Evolutionary conservation across 2,113 vertebrate genomes (phyloP), one percentile per base, ranked within the genome.

Genomic region (Otis tarda): DNA sequence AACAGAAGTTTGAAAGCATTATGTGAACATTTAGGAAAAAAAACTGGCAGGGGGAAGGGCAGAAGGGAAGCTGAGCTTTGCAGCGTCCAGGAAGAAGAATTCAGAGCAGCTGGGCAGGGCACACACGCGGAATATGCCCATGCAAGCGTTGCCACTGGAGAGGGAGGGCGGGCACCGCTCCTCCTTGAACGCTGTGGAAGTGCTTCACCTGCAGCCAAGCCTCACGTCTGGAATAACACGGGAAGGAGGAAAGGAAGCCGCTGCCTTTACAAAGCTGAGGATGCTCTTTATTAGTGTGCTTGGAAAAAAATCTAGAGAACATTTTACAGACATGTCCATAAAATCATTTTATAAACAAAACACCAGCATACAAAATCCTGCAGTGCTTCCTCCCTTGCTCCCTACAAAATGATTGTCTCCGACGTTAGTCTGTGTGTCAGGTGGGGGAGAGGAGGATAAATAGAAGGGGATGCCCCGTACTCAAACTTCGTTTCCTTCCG

Each of bases 351-450:
- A 93, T 86, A 96, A 97, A 97, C 95, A 97, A 97, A 96, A 89
- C 30, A 5, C 92, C 94, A 77, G 83, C 39, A 37, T 98, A 98
- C 94, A 97, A 98, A 98, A 97, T 87, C 96, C 95, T 64, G 83
- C 69, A 12, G 75, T 8, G 25, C 84, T 60, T 87, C 95, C 94
- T 97, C 95, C 47, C 12, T 35, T 61, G 56, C 80, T 95, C 95
- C 81, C 64, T 98, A 97, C 94, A 95, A 95, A 97, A 95, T 98
- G 98, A 98, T 98, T 98, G 98, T 98, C 98, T 93, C 71, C 9
- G 3, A 87, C 69, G 7, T 96, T 88, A 97, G 96, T 96, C 97
- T 82, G 89, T 70, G 91, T 53, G 60, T 56, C 16, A 18, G 83
- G 85, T 23, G 28, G 53, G 89, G 89, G 75, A 60, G 79, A 93